Evolutionary conservation across 2,113 vertebrate genomes (phyloP).

Genomic region (Geococcyx californianus): DNA sequence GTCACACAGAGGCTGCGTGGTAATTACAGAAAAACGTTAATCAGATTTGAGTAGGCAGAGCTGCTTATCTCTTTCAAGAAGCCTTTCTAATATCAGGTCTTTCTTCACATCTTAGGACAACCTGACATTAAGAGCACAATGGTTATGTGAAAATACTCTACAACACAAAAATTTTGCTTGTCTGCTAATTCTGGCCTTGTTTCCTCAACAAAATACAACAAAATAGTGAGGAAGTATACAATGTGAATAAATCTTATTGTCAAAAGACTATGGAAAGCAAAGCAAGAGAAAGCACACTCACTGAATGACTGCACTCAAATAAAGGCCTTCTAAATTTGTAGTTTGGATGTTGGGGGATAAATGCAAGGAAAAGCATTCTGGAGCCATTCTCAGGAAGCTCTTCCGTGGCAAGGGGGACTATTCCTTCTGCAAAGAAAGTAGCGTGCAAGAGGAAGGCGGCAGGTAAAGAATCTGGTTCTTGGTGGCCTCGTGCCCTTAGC

Average conservation of each 20-base stretch:
- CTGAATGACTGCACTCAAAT: rapidly evolving
- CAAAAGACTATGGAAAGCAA: background rate
- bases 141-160: background rate
- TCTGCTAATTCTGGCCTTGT: background rate
- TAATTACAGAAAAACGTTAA: conserved; percentile 55
- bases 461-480: background rate
- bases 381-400: background rate
- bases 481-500: too few relatives aligned
- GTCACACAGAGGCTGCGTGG: conserved; percentile 13
- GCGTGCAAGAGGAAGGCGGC: rapidly evolving
- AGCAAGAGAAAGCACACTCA: background rate
- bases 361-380: background rate
- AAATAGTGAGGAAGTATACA: background rate
- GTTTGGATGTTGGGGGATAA: background rate
- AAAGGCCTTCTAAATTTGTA: background rate
- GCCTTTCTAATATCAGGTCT: background rate
- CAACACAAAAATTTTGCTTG: background rate
- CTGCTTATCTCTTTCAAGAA: conserved; percentile 30
- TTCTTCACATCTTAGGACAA: background rate
- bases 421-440: background rate
- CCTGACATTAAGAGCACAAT: background rate
- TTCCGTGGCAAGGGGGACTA: background rate
- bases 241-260: background rate
- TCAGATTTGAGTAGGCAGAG: conserved; percentile 46
- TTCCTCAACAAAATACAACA: background rate